phyloP scores from a whole-genome alignment of 2,113 vertebrate genomes.

The Limanda limanda region DNA sequence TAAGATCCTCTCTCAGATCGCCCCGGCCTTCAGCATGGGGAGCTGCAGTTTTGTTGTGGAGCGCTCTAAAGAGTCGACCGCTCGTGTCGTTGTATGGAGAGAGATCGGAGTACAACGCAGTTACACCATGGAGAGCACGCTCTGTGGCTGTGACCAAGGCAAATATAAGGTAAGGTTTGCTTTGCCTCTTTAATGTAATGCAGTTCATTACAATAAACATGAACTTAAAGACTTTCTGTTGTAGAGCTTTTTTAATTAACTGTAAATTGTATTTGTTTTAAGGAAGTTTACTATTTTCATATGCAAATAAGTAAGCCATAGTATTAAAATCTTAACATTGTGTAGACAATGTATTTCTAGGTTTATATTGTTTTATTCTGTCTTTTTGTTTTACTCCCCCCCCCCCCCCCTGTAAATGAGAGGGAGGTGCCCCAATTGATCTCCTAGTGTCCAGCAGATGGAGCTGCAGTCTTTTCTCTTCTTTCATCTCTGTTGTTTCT shows the following conservation, averaged over 20 bases:
- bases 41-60: constrained; percentile 99
- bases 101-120: constrained; percentile 97
- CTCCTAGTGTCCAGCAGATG: constrained; percentile 64
- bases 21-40: constrained; percentile 95
- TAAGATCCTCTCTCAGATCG: constrained; percentile 94
- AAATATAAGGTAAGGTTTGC: constrained; percentile 91
- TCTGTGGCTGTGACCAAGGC: constrained; percentile 98
- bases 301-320: background rate
- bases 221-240: background rate
- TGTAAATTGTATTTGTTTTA: background rate
- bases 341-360: no score
- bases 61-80: constrained; percentile 97
- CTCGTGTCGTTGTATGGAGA: constrained; percentile 96
- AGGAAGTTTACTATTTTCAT: background rate
- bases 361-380: no score
- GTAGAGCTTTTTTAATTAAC: background rate
- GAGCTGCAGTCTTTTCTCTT: constrained; percentile 40
- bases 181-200: background rate
- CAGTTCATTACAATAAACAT: background rate
- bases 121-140: constrained; percentile 98
- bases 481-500: constrained; percentile 5
- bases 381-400: background rate
- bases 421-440: background rate
- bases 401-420: background rate
- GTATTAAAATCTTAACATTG: no score